Percentiles rank a stretch among this genome's conserved stretches.
These are phyloP conservation scores for Drosophila eohydei DNA, from an alignment of 2,888 invertebrate species.

Conservation along the genomic window DNA sequence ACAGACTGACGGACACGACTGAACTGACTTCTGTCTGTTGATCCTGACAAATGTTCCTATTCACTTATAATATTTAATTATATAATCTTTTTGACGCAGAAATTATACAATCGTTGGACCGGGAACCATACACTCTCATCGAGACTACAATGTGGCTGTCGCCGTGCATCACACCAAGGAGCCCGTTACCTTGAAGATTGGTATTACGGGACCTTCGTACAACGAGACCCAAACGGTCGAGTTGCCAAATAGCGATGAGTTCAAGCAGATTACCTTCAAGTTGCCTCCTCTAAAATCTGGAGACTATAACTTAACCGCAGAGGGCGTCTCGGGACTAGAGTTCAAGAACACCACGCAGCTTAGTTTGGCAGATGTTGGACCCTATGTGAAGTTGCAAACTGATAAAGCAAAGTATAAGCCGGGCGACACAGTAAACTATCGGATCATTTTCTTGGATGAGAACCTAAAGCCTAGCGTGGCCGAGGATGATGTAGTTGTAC, in stretches of 20 bases:
- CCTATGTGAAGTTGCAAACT: slow-evolving; percentile 92
- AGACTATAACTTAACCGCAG: slow-evolving; percentile 90
- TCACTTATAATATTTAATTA: neutral
- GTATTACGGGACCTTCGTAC: slow-evolving; percentile 76
- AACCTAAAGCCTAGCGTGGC: slow-evolving; percentile 89
- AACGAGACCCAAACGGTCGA: slow-evolving; percentile 72
- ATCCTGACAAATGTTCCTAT: too few relatives aligned
- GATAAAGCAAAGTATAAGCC: slow-evolving; percentile 97
- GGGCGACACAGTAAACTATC: slow-evolving; percentile 91
- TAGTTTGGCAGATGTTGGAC: slow-evolving; percentile 86
- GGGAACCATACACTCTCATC: slow-evolving; percentile 91
- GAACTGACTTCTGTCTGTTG: too few relatives aligned
- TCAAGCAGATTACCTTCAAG: slow-evolving; percentile 71
- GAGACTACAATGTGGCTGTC: slow-evolving; percentile 92
- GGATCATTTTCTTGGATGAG: slow-evolving; percentile 87
- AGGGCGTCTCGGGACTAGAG: slow-evolving; percentile 89
- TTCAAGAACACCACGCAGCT: slow-evolving; percentile 90
- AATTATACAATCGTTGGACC: slow-evolving; percentile 92
- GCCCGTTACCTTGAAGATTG: slow-evolving; percentile 72
- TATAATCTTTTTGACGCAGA: slow-evolving; percentile 25
- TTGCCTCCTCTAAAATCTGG: slow-evolving; percentile 85
- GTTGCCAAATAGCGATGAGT: slow-evolving; percentile 56
- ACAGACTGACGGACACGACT: too few relatives aligned
- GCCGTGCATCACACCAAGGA: slow-evolving; percentile 85
- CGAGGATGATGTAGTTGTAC: slow-evolving; percentile 87